These are phyloP conservation scores for Darevskia nairensis DNA, from an alignment of 2,797 vertebrate species.

Conservation along the genomic window DNA sequence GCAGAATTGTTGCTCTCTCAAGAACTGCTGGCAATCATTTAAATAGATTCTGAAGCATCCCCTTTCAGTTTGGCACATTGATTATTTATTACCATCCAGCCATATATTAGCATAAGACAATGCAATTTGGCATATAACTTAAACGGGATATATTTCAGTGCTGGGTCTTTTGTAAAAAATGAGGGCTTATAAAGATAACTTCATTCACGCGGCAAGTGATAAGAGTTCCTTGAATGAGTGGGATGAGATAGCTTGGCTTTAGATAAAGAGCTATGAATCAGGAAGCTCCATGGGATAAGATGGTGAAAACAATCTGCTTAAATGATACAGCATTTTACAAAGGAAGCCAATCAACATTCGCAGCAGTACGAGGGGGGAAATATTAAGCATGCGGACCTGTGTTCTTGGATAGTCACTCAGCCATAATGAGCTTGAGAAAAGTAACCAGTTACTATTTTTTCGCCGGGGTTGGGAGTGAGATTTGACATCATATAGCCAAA, in stretches of 20 bases:
- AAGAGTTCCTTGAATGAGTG: conserved; percentile 39
- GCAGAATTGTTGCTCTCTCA: conserved; percentile 24
- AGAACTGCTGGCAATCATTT: not conserved
- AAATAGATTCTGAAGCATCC: not conserved
- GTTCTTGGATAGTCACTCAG: conserved; percentile 24
- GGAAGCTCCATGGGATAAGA: conserved; percentile 32
- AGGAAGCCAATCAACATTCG: conserved; percentile 38
- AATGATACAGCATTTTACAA: conserved; percentile 37
- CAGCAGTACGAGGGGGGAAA: conserved; percentile 3
- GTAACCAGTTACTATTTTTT: not conserved
- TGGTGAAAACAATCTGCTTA: conserved; percentile 27
- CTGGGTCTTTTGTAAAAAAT: conserved; percentile 14
- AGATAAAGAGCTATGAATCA: conserved; percentile 56
- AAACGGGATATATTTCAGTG: not conserved
- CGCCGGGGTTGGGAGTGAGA: not conserved
- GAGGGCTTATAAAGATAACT: conserved; percentile 24
- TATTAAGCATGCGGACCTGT: conserved; percentile 28
- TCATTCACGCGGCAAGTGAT: conserved; percentile 32
- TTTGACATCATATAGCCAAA: not conserved
- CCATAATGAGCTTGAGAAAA: not conserved
- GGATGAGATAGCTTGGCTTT: conserved; percentile 54
- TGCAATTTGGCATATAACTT: not conserved
- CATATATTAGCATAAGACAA: not conserved
- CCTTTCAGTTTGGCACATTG: not conserved
- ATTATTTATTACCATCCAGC: not conserved